phyloP scores from a whole-genome alignment of 2,797 vertebrate species.

The Semaprochilodus insignis region DNA sequence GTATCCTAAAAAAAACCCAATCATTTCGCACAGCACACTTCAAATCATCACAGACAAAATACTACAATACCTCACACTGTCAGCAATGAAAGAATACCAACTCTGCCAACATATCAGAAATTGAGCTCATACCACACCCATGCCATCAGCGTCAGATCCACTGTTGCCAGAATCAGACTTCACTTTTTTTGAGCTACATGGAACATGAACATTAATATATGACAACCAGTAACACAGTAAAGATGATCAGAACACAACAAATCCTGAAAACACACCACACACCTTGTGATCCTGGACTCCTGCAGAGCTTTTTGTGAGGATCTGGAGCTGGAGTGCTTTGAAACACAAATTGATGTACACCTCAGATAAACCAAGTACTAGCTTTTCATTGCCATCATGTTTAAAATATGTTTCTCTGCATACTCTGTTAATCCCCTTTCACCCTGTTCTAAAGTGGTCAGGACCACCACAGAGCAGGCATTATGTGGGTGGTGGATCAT shows the following conservation, averaged over 20 bases:
- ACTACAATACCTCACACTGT: no score
- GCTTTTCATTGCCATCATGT: no score
- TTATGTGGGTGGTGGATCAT: no score
- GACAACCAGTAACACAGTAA: neutral
- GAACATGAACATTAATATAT: slow-evolving; percentile 9
- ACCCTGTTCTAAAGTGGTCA: no score
- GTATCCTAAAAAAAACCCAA: slow-evolving; percentile 24
- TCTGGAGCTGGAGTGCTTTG: slow-evolving; percentile 20
- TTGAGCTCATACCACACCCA: slow-evolving; percentile 25
- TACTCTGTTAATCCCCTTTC: no score
- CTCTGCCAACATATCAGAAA: neutral
- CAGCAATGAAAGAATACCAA: no score
- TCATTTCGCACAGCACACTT: no score
- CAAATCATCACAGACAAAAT: no score
- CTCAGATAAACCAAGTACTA: no score
- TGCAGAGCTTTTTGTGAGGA: slow-evolving; percentile 46
- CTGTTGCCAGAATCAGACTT: slow-evolving; percentile 27
- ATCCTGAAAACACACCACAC: neutral
- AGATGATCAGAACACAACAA: neutral
- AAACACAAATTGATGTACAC: neutral
- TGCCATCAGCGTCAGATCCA: slow-evolving; percentile 23
- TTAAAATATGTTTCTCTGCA: no score
- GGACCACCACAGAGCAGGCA: no score
- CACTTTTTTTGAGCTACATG: slow-evolving; percentile 49
- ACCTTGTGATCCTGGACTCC: slow-evolving; percentile 59